Evolutionary conservation across 1,140 invertebrate species (phyloP), one percentile per base, ranked within the genome.

Genomic region (Oscheius sp.): DNA sequence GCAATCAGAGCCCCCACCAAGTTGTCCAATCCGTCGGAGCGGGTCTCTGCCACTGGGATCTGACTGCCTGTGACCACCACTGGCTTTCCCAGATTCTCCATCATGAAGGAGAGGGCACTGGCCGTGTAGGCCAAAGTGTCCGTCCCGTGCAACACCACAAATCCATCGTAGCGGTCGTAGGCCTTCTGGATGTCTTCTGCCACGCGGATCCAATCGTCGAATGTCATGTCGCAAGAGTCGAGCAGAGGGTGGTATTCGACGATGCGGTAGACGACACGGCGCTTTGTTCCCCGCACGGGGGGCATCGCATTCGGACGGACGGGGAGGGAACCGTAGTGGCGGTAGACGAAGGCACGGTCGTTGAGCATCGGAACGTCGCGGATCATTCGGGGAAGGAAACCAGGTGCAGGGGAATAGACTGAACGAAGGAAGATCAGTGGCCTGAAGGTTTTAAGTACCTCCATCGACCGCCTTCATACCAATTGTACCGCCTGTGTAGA

Each of bases 51-150:
- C 64, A 96, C 91, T 26, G 94, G 92, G 72, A 97, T 90, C 89
- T 96, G 91, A 13, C 92, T 91, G 29, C 95, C 95, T 0, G 95
- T 98, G 18, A 98, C 88, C 26, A 99, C 90, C 3, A 99, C 91
- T 1, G 93, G 91, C 87, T 98, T 99, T 3, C 93, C 92, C 0
- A 98, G 88, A 74, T 92, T 91, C 82, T 97, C 93, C 82, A 97
- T 86, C 92, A 98, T 97, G 81, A 95, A 97, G 0, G 94, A 95
- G 0, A 98, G 84, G 0, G 93, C 91, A 0, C 94, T 95, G 0
- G 94, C 93, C 0, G 95, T 95, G 83, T 97, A 99, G 3, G 93
- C 90, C 70, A 97, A 89, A 0, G 95, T 99, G 85, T 99, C 95
- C 0, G 95, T 98, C 3, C 95, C 95, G 82, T 98, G 95, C 0